A percentile compares a stretch with the other conserved stretches of the same genome.
Evolutionary conservation across 2,113 vertebrate species (phyloP).

Genomic region (Peromyscus californicus): DNA sequence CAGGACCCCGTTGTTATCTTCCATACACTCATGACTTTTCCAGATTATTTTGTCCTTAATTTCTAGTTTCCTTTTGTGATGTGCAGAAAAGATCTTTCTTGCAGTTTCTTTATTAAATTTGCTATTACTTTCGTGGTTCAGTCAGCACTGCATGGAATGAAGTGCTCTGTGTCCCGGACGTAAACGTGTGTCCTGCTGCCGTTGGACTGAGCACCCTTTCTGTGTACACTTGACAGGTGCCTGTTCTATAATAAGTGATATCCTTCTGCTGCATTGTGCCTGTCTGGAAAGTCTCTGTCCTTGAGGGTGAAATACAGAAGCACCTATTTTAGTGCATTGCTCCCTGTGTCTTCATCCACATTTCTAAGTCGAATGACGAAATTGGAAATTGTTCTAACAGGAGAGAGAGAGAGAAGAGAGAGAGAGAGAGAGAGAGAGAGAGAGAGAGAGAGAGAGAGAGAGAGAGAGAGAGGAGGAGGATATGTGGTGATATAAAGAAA

Average conservation of each 20-base stretch:
- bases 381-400: not conserved
- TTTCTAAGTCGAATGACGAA: not conserved
- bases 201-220: not conserved
- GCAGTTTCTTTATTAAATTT: not conserved
- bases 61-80: not conserved
- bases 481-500: not conserved
- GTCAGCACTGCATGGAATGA: too few species aligned
- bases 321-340: not conserved
- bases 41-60: not conserved
- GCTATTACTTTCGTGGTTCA: not conserved
- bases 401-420: not conserved
- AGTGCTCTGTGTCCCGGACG: not conserved
- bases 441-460: not conserved
- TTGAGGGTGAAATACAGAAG: not conserved
- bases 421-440: too few species aligned
- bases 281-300: not conserved
- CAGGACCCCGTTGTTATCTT: not conserved
- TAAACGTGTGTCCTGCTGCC: not conserved
- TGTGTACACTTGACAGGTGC: too few species aligned
- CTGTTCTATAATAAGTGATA: not conserved
- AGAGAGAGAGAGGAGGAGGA: not conserved
- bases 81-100: not conserved
- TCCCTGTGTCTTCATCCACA: not conserved
- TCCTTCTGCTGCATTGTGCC: not conserved
- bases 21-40: not conserved